These are phyloP conservation scores for Turnix velox DNA, from an alignment of 2,113 vertebrate genomes.

Conservation along the genomic window DNA sequence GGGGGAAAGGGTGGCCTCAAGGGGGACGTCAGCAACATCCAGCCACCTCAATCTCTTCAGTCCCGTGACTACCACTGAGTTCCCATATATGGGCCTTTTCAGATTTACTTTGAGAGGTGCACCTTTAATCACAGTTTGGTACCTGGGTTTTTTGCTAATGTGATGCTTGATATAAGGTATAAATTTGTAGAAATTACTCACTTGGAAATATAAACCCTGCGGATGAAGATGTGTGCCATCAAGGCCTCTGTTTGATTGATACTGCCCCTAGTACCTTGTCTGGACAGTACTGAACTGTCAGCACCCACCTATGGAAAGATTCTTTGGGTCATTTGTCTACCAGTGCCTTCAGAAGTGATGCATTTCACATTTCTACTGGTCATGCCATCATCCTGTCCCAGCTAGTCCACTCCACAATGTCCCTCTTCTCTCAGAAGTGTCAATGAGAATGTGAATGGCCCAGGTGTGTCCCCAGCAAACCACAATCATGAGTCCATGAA, in stretches of 20 bases:
- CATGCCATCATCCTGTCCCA: accelerated
- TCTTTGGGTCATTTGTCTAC: too few relatives aligned
- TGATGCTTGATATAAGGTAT: too few relatives aligned
- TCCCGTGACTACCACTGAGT: background rate
- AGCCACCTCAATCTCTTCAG: background rate
- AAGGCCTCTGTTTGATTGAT: background rate
- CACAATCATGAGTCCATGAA: too few relatives aligned
- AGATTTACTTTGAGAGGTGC: too few relatives aligned
- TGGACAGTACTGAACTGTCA: accelerated
- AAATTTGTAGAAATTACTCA: background rate
- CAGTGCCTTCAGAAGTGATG: too few relatives aligned
- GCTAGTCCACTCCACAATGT: accelerated
- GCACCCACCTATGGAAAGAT: background rate
- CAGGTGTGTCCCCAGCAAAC: background rate
- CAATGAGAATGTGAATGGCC: background rate
- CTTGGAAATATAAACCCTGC: too few relatives aligned
- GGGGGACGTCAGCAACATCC: too few relatives aligned
- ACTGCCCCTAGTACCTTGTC: too few relatives aligned
- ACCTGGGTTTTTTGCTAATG: too few relatives aligned
- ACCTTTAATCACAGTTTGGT: background rate
- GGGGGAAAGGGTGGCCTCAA: accelerated
- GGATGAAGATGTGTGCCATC: background rate
- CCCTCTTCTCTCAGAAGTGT: background rate
- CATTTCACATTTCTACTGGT: background rate
- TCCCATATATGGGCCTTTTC: background rate